Conservation (phyloP, 2,113 vertebrate genomes). For the Phalacrocorax pelagicus region DNA sequence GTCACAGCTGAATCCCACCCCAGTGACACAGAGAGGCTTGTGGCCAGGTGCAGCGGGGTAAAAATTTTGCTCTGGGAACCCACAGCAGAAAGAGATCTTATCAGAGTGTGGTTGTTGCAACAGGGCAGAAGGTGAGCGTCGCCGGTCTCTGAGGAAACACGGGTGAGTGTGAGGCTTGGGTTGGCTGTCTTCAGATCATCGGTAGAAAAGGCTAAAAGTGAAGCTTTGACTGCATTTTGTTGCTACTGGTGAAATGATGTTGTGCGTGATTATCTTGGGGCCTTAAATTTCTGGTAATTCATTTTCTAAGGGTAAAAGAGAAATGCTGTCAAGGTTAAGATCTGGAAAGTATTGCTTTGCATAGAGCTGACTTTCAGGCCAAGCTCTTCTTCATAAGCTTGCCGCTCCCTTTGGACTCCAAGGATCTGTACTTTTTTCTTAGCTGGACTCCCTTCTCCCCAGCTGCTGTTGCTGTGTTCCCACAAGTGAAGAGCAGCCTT, state of each 20-base stretch:
- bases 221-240: background rate
- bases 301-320: background rate
- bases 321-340: background rate
- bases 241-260: background rate
- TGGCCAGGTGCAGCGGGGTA: background rate
- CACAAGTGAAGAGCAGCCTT: background rate
- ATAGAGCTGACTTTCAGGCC: background rate
- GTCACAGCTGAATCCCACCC: background rate
- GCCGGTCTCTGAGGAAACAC: background rate
- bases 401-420: background rate
- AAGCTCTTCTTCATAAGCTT: background rate
- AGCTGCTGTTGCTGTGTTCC: background rate
- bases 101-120: background rate
- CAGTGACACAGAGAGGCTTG: background rate
- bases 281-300: background rate
- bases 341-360: background rate
- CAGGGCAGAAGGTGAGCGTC: background rate
- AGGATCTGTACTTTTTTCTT: background rate
- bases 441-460: background rate
- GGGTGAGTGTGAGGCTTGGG: fast-evolving
- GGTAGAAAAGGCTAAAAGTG: fast-evolving
- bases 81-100: background rate
- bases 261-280: background rate
- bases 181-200: background rate
- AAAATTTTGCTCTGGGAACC: background rate